Evolutionary conservation across 2,888 invertebrate species (phyloP), one percentile per base, ranked within the genome.

Genomic region (Epinotia brunnichana): DNA sequence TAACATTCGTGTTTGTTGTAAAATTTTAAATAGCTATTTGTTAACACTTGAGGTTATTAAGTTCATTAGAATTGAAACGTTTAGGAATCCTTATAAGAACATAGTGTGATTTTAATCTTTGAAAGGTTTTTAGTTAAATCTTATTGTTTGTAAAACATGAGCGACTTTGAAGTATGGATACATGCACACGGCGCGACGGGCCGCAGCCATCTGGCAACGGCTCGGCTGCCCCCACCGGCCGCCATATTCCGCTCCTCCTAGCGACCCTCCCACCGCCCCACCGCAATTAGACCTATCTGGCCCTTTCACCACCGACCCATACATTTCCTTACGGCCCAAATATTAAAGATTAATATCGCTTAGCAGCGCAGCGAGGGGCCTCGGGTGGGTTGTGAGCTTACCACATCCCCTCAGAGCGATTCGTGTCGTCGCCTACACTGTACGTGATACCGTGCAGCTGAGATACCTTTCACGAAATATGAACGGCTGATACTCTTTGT

Each of bases 251-350:
- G 90, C 91, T 85, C 92, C 91, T 87, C 92, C 91, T 90, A 83
- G 84, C 82, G 88, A 78, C 85, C 90, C 92, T 88, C 92, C 92
- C 90, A 91, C 85, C 91, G 91, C 92, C 92, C 90, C 88, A 85
- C 89, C 86, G 84, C 89, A 87, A 89, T 89, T 88, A 90, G 85
- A 85, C 80, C 83, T 84, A 85, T 83, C 85, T 83, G 82, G 81
- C 82, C 82, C 82, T 81, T 82, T 83, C 82, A 76, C 83, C 82
- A 76, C 83, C 86, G 81, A 83, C 82, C 83, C 83, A 88, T 88
- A 88, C 82, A 84, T 85, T 84, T 85, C 89, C 89, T 87, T 92
- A 90, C 81, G 76, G 75, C 80, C 78, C 77, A 77, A 77, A 80
- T 71, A 83, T 89, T 91, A 92, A 90, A 90, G 92, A 90, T 91